These are phyloP conservation scores for Limulus polyphemus DNA, from an alignment of 2,888 invertebrate species.

Conservation along the genomic window DNA sequence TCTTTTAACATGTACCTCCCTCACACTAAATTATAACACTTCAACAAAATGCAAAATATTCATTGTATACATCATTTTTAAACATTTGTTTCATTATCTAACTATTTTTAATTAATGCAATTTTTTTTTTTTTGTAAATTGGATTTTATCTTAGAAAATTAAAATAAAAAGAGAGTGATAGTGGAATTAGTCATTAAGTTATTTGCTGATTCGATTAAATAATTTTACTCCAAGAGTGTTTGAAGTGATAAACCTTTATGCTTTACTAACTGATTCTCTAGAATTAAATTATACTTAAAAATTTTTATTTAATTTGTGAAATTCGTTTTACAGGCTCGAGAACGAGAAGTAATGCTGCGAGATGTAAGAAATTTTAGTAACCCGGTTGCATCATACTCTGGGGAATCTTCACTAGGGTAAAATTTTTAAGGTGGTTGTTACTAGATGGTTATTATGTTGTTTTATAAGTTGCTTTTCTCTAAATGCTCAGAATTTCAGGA, in stretches of 20 bases:
- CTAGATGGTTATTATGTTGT: too few species aligned
- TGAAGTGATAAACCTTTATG: too few species aligned
- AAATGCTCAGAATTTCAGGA: too few species aligned
- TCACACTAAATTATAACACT: too few species aligned
- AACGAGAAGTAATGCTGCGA: conserved; percentile 75
- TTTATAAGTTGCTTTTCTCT: too few species aligned
- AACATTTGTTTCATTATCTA: background rate
- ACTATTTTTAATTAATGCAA: background rate
- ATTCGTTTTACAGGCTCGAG: conserved; percentile 47
- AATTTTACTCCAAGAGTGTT: too few species aligned
- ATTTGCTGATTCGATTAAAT: background rate
- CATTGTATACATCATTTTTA: background rate
- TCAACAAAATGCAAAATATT: too few species aligned
- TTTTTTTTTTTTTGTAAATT: background rate
- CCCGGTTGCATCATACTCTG: conserved; percentile 52
- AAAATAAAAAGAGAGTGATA: too few species aligned
- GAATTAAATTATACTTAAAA: conserved; percentile 4
- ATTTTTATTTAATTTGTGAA: conserved; percentile 6
- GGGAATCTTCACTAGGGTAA: conserved; percentile 21
- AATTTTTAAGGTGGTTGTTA: background rate
- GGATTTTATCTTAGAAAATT: too few species aligned
- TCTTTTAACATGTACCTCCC: too few species aligned
- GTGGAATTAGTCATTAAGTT: too few species aligned
- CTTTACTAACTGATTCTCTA: background rate
- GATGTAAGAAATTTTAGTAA: conserved; percentile 67